These are phyloP conservation scores for Podarcis raffonei DNA, from an alignment of 2,113 vertebrate genomes.

Conservation along the genomic window DNA sequence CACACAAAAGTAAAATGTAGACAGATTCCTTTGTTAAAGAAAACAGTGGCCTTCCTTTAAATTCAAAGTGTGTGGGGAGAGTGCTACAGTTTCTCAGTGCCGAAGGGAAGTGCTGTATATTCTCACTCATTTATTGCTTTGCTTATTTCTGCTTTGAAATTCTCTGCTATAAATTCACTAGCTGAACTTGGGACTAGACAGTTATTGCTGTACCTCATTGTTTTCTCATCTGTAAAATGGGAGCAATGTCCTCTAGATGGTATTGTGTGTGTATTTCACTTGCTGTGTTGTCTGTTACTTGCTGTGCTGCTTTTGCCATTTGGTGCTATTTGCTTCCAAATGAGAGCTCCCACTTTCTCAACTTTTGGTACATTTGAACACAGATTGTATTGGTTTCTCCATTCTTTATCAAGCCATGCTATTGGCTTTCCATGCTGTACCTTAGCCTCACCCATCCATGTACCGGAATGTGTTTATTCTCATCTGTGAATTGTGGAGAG, in stretches of 20 bases:
- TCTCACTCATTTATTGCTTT: background rate
- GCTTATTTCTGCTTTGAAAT: background rate
- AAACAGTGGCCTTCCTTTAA: background rate
- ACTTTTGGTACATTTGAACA: background rate
- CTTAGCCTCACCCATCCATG: background rate
- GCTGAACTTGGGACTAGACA: background rate
- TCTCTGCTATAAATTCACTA: background rate
- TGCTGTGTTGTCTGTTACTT: background rate
- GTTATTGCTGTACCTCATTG: background rate
- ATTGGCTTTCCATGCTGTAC: background rate
- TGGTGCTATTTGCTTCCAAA: background rate
- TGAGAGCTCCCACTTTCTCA: background rate
- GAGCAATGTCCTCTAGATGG: background rate
- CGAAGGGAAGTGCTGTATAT: too few relatives aligned
- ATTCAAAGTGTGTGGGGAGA: background rate
- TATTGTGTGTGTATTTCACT: background rate
- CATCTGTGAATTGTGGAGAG: background rate
- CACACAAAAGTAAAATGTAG: background rate
- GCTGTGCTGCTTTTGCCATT: background rate
- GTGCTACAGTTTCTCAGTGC: background rate
- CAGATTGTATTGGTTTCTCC: background rate
- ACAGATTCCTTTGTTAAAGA: background rate
- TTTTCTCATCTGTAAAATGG: background rate
- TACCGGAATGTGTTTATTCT: background rate
- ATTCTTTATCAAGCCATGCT: background rate